Conservation (phyloP, 2,888 invertebrate species). For the Periphyllus acericola region DNA sequence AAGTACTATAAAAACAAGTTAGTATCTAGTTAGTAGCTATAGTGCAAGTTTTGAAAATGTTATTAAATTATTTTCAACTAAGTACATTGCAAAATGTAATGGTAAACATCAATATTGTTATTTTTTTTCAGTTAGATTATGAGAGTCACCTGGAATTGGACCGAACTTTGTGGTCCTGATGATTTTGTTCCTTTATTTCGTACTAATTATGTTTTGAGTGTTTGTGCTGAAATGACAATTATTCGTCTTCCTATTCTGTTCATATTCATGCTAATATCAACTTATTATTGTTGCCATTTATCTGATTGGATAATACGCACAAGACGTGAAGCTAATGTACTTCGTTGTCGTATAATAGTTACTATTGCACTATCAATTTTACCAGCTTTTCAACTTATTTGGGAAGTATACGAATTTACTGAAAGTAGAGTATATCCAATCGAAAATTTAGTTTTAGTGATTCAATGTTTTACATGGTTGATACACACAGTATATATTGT, state of each 20-base stretch:
- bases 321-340: slow-evolving; percentile 72
- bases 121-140: slow-evolving; percentile 49
- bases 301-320: slow-evolving; percentile 74
- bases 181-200: slow-evolving; percentile 79
- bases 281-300: slow-evolving; percentile 81
- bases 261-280: slow-evolving; percentile 80
- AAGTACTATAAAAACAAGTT: neutral
- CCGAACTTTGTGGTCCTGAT: slow-evolving; percentile 79
- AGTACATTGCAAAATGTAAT: neutral
- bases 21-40: neutral
- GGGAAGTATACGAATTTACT: slow-evolving; percentile 66
- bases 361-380: slow-evolving; percentile 72
- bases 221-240: slow-evolving; percentile 86
- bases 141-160: slow-evolving; percentile 75
- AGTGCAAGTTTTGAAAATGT: slow-evolving; percentile 22
- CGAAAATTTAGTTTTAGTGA: slow-evolving; percentile 77
- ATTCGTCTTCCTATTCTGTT: slow-evolving; percentile 82
- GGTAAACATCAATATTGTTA: neutral
- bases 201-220: slow-evolving; percentile 78
- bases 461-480: slow-evolving; percentile 82
- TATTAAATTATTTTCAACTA: neutral
- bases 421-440: slow-evolving; percentile 69
- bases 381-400: slow-evolving; percentile 74
- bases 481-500: slow-evolving; percentile 82
- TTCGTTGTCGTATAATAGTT: slow-evolving; percentile 75